Conservation (phyloP, 2,888 invertebrate genomes). For the Venusia cambrica region DNA sequence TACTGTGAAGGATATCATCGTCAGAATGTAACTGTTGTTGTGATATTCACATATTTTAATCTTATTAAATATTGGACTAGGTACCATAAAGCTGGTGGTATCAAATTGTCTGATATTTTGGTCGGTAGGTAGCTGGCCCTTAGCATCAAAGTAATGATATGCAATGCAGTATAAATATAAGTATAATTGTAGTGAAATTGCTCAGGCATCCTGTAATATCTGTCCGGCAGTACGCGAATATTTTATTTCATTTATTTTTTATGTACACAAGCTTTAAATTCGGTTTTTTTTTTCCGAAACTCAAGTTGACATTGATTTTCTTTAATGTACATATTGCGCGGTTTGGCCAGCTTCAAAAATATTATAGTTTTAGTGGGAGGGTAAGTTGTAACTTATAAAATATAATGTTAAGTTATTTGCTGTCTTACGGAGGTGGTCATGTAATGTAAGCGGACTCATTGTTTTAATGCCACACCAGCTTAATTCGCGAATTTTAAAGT, state of each 20-base stretch:
- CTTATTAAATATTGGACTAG: no score
- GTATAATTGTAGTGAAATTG: slow-evolving; percentile 26
- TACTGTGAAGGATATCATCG: no score
- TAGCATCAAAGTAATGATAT: slow-evolving; percentile 25
- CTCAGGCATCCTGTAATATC: slow-evolving; percentile 29
- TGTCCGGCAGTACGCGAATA: slow-evolving; percentile 23
- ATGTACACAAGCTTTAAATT: slow-evolving; percentile 30
- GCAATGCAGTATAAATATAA: slow-evolving; percentile 27
- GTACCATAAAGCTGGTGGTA: no score
- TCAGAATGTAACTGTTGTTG: no score
- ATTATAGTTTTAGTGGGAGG: slow-evolving; percentile 31
- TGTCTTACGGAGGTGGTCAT: slow-evolving; percentile 7
- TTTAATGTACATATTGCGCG: slow-evolving; percentile 36
- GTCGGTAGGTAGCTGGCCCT: no score
- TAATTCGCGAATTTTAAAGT: no score
- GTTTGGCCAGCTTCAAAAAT: slow-evolving; percentile 48
- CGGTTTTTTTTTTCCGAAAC: slow-evolving; percentile 26
- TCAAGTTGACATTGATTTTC: slow-evolving; percentile 30
- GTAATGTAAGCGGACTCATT: no score
- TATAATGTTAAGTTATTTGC: slow-evolving; percentile 19
- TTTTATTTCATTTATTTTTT: slow-evolving; percentile 27
- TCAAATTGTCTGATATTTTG: no score
- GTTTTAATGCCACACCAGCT: no score
- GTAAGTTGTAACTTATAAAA: no score
- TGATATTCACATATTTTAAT: no score